Base-by-base conservation (phyloP, 2,113 vertebrate species). In the Meleagris gallopavo region DNA sequence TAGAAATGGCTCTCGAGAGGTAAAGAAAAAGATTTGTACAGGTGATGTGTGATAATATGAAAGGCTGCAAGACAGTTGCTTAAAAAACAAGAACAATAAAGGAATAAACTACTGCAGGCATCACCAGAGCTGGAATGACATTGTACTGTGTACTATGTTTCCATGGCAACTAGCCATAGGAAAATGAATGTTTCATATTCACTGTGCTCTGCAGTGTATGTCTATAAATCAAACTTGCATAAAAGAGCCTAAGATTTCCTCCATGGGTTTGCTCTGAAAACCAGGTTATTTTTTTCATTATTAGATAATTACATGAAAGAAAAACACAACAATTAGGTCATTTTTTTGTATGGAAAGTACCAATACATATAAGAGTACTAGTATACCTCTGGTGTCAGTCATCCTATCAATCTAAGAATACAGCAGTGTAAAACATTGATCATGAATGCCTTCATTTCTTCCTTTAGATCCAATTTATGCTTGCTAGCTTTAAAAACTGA, bases 181-280 rank as follows among this genome's bases (percentile, higher is more conserved):
- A 97, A 98, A 98, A 98, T 97, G 97, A 98, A 98, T 96, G 97
- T 97, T 97, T 98, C 97, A 97, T 97, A 98, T 97, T 98, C 97
- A 97, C 97, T 97, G 95, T 34, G 94, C 96, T 97, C 97, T 96
- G 98, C 97, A 92, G 97, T 97, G 97, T 97, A 97, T 93, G 96
- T 97, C 98, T 98, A 98, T 98, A 98, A 98, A 98, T 98, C 98
- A 98, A 98, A 98, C 97, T 97, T 98, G 98, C 98, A 98, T 98
- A 98, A 97, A 95, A 97, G 96, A 98, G 96, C 95, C 74, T 96
- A 94, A 96, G 97, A 97, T 97, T 97, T 97, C 96, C 96, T 97
- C 96, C 97, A 95, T 93, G 94, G 97, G 46, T 96, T 96, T 93
- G 93, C 96, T 96, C 96, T 95, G 96, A 90, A 97, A 97, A 97